phyloP scores from a whole-genome alignment of 1,140 invertebrate genomes.

The Bathynomus jamesi region DNA sequence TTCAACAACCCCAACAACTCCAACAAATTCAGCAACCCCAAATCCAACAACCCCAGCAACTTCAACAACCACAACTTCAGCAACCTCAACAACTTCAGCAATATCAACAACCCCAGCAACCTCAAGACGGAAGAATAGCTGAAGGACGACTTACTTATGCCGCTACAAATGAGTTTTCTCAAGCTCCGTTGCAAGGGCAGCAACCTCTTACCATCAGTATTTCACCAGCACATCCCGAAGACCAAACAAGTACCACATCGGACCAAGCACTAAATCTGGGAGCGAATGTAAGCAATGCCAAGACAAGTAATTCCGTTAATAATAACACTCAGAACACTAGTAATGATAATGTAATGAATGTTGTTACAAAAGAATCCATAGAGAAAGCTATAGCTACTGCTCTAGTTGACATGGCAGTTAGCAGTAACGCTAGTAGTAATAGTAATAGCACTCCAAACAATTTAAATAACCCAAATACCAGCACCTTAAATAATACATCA shows the following conservation, averaged over 20 bases:
- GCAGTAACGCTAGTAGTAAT: neutral
- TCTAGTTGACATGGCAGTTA: neutral
- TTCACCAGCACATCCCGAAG: neutral
- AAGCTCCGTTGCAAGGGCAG: neutral
- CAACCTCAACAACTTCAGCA: no score
- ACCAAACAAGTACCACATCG: neutral
- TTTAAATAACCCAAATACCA: neutral
- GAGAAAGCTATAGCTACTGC: neutral
- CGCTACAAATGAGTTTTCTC: neutral
- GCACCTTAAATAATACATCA: no score
- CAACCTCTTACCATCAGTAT: neutral
- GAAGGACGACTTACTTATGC: no score
- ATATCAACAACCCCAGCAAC: no score
- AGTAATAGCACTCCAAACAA: neutral
- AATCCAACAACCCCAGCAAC: no score
- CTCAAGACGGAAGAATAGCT: no score
- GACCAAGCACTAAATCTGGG: neutral
- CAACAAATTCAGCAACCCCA: no score
- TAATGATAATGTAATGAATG: neutral
- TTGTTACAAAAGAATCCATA: neutral
- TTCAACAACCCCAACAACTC: no score
- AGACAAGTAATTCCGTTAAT: no score
- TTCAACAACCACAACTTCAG: no score
- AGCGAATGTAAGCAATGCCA: no score
- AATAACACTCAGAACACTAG: neutral